phyloP scores from a whole-genome alignment of 2,888 invertebrate genomes.

The Spodoptera littoralis region DNA sequence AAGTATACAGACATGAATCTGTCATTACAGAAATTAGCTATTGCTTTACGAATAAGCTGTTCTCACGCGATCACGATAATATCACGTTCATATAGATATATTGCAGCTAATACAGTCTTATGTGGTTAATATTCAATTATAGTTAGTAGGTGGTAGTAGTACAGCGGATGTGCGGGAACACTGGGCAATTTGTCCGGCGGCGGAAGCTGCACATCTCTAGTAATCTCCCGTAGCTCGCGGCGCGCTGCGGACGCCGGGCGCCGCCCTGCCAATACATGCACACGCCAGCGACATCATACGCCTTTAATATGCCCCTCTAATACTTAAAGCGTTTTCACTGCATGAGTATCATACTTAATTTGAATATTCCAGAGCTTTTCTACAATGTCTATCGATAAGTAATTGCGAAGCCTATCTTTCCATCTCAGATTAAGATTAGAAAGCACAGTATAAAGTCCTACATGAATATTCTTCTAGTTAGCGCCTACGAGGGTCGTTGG shows the following conservation, averaged over 20 bases:
- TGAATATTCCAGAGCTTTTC: slow-evolving; percentile 51
- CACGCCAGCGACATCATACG: slow-evolving; percentile 47
- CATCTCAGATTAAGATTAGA: slow-evolving; percentile 53
- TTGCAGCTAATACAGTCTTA: slow-evolving; percentile 60
- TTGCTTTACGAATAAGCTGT: slow-evolving; percentile 56
- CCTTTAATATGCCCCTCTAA: slow-evolving; percentile 43
- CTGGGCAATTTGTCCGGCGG: slow-evolving; percentile 75
- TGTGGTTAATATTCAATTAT: slow-evolving; percentile 74
- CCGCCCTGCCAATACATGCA: slow-evolving; percentile 47
- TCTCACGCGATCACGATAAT: slow-evolving; percentile 57
- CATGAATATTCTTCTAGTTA: slow-evolving; percentile 49
- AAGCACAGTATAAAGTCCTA: slow-evolving; percentile 34
- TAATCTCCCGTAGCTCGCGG: slow-evolving; percentile 70
- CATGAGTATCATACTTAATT: slow-evolving; percentile 40
- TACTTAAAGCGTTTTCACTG: slow-evolving; percentile 43
- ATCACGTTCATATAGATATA: slow-evolving; percentile 52
- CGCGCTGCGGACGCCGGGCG: slow-evolving; percentile 42
- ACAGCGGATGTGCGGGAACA: slow-evolving; percentile 69
- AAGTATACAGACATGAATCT: slow-evolving; percentile 25
- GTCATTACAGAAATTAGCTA: slow-evolving; percentile 34
- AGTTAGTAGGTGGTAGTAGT: slow-evolving; percentile 58
- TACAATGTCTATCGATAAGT: slow-evolving; percentile 31
- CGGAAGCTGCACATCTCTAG: slow-evolving; percentile 79
- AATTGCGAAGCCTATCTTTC: slow-evolving; percentile 43
- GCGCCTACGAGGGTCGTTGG: slow-evolving; percentile 46